Evolutionary conservation across 2,888 invertebrate species (phyloP).

Genomic region (Oligia fasciuncula): DNA sequence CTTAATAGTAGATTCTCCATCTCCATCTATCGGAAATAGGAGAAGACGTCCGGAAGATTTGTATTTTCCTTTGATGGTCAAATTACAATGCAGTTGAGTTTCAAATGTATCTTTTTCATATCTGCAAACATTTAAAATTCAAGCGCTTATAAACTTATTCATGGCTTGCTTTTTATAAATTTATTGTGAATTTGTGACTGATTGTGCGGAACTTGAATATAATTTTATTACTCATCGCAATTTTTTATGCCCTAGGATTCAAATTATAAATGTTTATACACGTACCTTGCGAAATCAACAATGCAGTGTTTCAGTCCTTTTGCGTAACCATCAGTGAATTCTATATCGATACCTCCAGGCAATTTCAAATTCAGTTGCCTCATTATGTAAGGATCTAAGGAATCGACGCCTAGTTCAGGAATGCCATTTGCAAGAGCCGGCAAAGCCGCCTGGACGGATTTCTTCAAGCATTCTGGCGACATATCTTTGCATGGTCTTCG

Average conservation of each 20-base stretch:
- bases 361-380: conserved; percentile 72
- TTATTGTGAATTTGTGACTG: not conserved
- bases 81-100: conserved; percentile 76
- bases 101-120: conserved; percentile 70
- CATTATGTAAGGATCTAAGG: conserved; percentile 76
- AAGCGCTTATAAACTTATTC: conserved; percentile 18
- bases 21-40: conserved; percentile 77
- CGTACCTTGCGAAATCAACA: conserved; percentile 74
- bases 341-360: conserved; percentile 72
- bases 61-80: conserved; percentile 79
- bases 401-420: conserved; percentile 72
- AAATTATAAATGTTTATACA: not conserved
- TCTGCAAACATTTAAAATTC: conserved; percentile 63
- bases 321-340: conserved; percentile 71
- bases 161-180: conserved; percentile 10
- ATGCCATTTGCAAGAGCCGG: conserved; percentile 72
- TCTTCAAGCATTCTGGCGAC: conserved; percentile 72
- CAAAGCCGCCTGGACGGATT: conserved; percentile 69
- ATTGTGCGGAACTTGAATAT: not conserved
- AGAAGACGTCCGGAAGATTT: conserved; percentile 75
- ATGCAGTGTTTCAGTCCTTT: conserved; percentile 76
- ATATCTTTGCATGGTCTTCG: conserved; percentile 69
- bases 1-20: conserved; percentile 76
- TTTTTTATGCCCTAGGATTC: not conserved
- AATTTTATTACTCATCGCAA: not conserved